Evolutionary conservation across 2,888 invertebrate species (phyloP).

Genomic region (Machimus rusticus): DNA sequence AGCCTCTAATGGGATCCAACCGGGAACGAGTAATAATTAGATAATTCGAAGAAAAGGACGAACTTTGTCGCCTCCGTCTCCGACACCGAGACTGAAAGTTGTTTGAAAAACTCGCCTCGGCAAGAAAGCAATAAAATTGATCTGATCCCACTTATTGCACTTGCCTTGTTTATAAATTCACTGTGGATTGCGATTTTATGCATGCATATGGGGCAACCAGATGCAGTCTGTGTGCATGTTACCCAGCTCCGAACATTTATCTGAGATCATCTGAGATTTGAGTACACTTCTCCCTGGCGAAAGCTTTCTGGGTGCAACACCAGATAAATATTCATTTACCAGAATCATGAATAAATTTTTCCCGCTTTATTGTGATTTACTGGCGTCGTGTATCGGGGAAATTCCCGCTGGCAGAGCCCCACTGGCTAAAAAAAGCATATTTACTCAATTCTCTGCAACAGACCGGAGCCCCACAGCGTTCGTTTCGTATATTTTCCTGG

Average conservation of each 20-base stretch:
- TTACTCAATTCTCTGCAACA: not conserved
- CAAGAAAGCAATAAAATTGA: not conserved
- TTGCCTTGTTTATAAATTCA: not conserved
- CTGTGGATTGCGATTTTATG: constrained; percentile 8
- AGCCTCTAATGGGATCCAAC: not conserved
- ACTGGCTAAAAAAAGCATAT: not conserved
- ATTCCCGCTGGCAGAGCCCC: not conserved
- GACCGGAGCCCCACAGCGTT: not conserved
- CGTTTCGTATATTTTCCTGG: not conserved
- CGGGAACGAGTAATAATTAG: not conserved
- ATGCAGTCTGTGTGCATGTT: not conserved
- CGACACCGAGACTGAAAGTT: too few species aligned
- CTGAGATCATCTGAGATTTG: not conserved
- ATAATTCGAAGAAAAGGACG: not conserved
- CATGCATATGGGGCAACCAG: constrained; percentile 9
- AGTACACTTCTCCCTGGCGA: not conserved
- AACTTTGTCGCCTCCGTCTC: not conserved
- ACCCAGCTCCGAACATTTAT: not conserved
- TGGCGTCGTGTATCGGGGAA: not conserved
- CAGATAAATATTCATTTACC: constrained; percentile 14
- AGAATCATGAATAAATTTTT: constrained; percentile 19
- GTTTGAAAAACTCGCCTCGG: not conserved
- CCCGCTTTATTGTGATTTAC: constrained; percentile 12
- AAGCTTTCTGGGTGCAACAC: not conserved
- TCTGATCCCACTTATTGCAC: constrained; percentile 2